Conservation (phyloP, 92 coral and sea anemone genomes). For the Palythoa heliodiscus region DNA sequence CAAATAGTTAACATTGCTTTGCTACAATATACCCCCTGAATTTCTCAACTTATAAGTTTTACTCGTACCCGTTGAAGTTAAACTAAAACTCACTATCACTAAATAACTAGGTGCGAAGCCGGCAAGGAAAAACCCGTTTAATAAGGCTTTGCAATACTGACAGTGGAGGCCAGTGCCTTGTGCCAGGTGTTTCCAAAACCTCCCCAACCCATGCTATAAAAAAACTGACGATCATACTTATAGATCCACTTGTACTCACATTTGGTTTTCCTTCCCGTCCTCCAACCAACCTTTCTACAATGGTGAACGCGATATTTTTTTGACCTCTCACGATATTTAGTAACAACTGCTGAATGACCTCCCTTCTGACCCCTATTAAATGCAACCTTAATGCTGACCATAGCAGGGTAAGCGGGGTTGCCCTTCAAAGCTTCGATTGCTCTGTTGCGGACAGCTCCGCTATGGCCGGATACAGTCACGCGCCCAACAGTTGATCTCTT, state of each 20-base stretch:
- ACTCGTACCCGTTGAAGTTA: too few relatives aligned
- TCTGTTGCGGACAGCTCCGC: not conserved
- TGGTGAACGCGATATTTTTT: conserved; percentile 28
- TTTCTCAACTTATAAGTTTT: too few relatives aligned
- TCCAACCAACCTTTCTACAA: too few relatives aligned
- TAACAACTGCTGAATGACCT: not conserved
- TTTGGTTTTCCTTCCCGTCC: conserved; percentile 30
- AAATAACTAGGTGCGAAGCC: too few relatives aligned
- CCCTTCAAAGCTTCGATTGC: conserved; percentile 11
- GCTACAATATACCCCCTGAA: too few relatives aligned
- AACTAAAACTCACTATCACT: too few relatives aligned
- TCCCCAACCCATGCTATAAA: too few relatives aligned
- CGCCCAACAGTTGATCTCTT: not conserved
- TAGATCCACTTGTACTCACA: conserved; percentile 17
- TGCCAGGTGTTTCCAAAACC: conserved; percentile 29
- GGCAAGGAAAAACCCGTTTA: not conserved
- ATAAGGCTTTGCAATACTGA: conserved; percentile 17
- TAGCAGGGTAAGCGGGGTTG: conserved; percentile 37
- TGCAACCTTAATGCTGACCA: conserved; percentile 1
- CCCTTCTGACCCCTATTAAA: not conserved
- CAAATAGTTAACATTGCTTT: too few relatives aligned
- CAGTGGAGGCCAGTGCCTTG: not conserved
- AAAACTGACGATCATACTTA: not conserved
- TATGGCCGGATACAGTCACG: not conserved
- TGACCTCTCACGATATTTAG: conserved; percentile 22